Evolutionary conservation across 2,797 vertebrate species (phyloP).

Genomic region (Capromys pilorides): DNA sequence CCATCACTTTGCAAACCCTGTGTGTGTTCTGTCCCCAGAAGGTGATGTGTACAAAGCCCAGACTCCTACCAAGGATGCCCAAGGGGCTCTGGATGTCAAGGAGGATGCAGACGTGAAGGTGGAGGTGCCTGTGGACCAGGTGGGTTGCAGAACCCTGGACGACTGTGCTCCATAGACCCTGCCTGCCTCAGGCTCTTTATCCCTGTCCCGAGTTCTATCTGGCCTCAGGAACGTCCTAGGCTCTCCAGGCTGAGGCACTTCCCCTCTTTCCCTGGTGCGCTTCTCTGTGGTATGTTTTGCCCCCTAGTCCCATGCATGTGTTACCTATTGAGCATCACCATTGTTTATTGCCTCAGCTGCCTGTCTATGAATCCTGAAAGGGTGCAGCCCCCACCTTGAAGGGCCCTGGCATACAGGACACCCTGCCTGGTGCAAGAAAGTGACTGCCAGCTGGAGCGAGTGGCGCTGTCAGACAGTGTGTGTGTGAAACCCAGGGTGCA

Average conservation of each 20-base stretch:
- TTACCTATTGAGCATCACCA: accelerated
- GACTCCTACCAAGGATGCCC: slow-evolving; percentile 82
- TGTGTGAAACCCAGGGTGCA: accelerated
- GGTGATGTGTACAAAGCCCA: slow-evolving; percentile 85
- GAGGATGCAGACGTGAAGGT: slow-evolving; percentile 83
- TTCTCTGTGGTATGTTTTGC: neutral
- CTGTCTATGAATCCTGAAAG: accelerated
- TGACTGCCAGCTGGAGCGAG: accelerated
- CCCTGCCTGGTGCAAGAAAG: no score
- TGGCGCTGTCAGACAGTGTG: accelerated
- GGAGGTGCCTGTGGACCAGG: slow-evolving; percentile 83
- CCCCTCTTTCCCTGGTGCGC: no score
- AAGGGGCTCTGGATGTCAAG: slow-evolving; percentile 83
- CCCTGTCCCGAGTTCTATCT: neutral
- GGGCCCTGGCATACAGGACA: neutral
- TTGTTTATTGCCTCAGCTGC: neutral
- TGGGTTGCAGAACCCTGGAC: accelerated
- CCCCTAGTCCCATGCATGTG: no score
- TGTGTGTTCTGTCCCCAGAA: neutral
- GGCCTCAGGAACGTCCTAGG: neutral
- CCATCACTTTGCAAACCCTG: neutral
- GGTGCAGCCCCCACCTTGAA: no score
- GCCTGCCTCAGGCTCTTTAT: accelerated
- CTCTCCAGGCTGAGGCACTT: neutral
- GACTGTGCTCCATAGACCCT: no score